A percentile compares a stretch with the other conserved stretches of the same genome.
phyloP scores from a whole-genome alignment of 2,797 vertebrate species.

The Anolis apletophallus region DNA sequence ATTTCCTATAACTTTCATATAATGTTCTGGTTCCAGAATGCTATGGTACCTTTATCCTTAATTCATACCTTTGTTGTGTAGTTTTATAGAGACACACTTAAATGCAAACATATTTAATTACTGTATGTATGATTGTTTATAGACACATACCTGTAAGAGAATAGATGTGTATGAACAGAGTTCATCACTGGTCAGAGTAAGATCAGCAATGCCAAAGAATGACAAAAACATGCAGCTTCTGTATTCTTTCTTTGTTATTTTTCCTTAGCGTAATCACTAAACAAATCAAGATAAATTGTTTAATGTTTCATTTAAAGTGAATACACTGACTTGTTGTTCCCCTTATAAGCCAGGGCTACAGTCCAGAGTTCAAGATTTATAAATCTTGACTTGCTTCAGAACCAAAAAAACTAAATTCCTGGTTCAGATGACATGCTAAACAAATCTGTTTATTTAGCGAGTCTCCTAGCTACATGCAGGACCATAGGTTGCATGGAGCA shows the following conservation, averaged over 20 bases:
- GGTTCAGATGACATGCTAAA: background rate
- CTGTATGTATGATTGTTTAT: background rate
- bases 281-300: background rate
- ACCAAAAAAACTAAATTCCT: background rate
- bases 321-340: background rate
- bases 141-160: background rate
- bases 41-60: background rate
- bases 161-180: background rate
- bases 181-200: background rate
- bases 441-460: background rate
- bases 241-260: background rate
- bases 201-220: background rate
- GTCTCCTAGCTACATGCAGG: background rate
- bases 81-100: too few species aligned
- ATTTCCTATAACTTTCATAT: background rate
- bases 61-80: background rate
- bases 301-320: background rate
- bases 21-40: background rate
- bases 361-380: background rate
- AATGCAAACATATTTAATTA: too few species aligned
- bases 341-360: background rate
- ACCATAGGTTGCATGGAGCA: background rate
- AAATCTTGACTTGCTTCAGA: background rate
- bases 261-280: background rate
- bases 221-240: background rate